Percentiles rank a stretch among this genome's conserved stretches.
Conservation (phyloP, 2,888 invertebrate genomes). For the Saturnia pavonia region DNA sequence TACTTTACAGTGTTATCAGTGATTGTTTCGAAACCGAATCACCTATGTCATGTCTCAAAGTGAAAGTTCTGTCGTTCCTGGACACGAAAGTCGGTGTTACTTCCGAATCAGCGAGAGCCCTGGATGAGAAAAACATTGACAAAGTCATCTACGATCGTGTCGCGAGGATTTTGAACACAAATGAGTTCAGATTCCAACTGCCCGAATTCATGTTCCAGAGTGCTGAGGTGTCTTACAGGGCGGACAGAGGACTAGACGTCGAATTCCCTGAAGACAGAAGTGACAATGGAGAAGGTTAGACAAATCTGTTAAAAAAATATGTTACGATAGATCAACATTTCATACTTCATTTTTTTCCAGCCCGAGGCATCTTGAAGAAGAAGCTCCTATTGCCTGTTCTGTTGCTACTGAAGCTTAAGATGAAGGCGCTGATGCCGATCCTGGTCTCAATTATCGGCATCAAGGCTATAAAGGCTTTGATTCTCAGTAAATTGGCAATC, state of each 20-base stretch:
- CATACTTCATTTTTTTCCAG: conserved; percentile 65
- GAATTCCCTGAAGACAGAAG: conserved; percentile 77
- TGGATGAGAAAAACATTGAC: conserved; percentile 85
- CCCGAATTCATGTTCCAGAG: conserved; percentile 87
- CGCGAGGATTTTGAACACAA: conserved; percentile 86
- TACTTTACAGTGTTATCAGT: conserved; percentile 86
- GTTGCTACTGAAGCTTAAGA: conserved; percentile 89
- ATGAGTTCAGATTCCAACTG: conserved; percentile 87
- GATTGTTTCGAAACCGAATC: conserved; percentile 86
- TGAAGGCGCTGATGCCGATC: conserved; percentile 92
- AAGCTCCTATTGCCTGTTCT: conserved; percentile 90
- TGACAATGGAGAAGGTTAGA: conserved; percentile 80
- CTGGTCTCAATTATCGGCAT: conserved; percentile 89
- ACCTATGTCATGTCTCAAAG: conserved; percentile 88
- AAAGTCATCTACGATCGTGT: conserved; percentile 88
- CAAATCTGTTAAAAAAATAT: not conserved
- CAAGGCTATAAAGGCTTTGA: conserved; percentile 91
- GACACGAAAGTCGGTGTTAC: conserved; percentile 85
- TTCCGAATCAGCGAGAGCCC: conserved; percentile 83
- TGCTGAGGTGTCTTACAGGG: conserved; percentile 85
- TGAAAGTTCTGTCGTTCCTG: conserved; percentile 88
- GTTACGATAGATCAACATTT: conserved; percentile 16
- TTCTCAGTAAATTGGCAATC: conserved; percentile 92
- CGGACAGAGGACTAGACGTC: conserved; percentile 85
- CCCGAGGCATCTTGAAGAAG: conserved; percentile 90